Conservation (phyloP, 1,140 invertebrate species). For the Nephila pilipes region DNA sequence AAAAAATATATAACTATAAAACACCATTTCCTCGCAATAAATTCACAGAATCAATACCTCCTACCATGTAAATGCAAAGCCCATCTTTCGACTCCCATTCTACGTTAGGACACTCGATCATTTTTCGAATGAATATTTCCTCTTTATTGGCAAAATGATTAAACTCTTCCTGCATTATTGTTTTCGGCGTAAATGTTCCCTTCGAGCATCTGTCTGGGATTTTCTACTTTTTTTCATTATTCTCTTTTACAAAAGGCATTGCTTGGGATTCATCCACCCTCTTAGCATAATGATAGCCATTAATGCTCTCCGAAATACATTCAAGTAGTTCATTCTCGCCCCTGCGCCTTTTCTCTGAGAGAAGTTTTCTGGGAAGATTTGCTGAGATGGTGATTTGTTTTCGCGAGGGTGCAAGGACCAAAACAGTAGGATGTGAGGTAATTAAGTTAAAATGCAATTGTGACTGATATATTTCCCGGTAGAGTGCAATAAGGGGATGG, state of each 20-base stretch:
- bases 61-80: background rate
- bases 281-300: conserved; percentile 35
- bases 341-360: background rate
- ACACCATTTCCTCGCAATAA: background rate
- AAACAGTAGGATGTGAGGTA: too few species aligned
- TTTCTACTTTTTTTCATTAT: background rate
- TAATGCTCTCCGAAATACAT: background rate
- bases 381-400: background rate
- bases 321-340: conserved; percentile 11
- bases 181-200: conserved; percentile 16
- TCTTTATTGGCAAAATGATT: conserved; percentile 46
- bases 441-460: background rate
- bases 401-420: background rate
- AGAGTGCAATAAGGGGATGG: background rate
- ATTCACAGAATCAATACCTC: background rate
- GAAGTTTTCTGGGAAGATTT: background rate
- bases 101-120: conserved; percentile 17
- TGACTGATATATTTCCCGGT: background rate
- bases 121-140: conserved; percentile 44
- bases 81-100: background rate
- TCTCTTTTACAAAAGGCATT: background rate
- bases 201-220: background rate
- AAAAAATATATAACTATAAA: too few species aligned
- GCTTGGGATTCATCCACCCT: background rate
- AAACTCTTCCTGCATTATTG: background rate